These are phyloP conservation scores for Polypedilum pembai DNA, from an alignment of 1,140 invertebrate species.

Conservation along the genomic window DNA sequence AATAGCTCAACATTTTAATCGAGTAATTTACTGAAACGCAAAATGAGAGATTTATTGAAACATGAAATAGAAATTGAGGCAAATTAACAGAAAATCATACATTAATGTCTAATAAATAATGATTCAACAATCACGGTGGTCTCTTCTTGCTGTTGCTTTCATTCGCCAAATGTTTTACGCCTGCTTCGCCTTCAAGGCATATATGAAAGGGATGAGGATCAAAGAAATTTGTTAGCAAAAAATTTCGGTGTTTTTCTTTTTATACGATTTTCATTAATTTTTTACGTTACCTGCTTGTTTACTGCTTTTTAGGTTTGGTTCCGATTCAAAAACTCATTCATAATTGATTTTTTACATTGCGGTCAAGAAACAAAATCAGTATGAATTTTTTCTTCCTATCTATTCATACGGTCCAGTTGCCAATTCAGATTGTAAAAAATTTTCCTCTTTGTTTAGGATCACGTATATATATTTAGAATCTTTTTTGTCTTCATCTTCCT, in stretches of 20 bases:
- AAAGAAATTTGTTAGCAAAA: not conserved
- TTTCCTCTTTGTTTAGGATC: not conserved
- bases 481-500: no score
- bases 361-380: not conserved
- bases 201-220: slow-evolving; percentile 1
- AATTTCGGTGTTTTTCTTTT: no score
- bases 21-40: not conserved
- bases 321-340: no score
- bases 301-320: no score
- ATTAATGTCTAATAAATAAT: not conserved
- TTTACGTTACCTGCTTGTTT: no score
- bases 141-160: not conserved
- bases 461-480: not conserved
- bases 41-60: not conserved
- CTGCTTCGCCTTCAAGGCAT: not conserved
- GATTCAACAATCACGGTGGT: not conserved
- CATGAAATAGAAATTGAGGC: not conserved
- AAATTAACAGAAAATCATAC: slow-evolving; percentile 22
- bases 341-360: not conserved
- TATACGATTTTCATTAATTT: no score
- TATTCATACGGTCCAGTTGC: not conserved
- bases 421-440: not conserved
- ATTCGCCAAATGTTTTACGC: not conserved
- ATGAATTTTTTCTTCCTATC: not conserved
- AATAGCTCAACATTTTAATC: not conserved